Evolutionary conservation across 1,140 invertebrate genomes (phyloP), one percentile per base, ranked within the genome.

Genomic region (Zaprionus vittiger): DNA sequence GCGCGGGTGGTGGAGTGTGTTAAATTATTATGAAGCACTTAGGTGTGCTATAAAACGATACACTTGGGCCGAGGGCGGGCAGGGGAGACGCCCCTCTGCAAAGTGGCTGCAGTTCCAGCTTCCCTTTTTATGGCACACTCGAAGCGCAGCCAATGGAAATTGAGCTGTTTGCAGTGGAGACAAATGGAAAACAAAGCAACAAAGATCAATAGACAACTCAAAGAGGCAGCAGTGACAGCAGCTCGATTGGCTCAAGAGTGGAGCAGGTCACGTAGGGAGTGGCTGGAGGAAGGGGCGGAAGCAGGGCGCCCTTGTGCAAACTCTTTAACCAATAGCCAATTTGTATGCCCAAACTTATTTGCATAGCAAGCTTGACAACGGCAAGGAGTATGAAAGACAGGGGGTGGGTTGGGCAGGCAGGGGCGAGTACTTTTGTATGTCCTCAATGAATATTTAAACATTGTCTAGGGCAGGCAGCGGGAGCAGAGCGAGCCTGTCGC

Each of bases 11-110:
- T 75, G 79, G 61, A 76, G 71, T 69, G 81, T 81, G 84, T 89
- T 89, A 89, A 89, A 89, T 90, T 89, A 84, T 89, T 89, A 89
- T 89, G 81, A 89, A 89, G 84, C 84, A 89, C 84, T 89, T 87
- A 87, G 70, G 67, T 69, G 65, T 38, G 70, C 80, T 74, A 80
- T 80, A 74, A 83, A 87, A 86, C 73, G 68, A 77, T 89, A 83
- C 83, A 83, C 77, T 76, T 81, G 78, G 56, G 62, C 37, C 11
- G 37, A 38, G 37, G 12, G 11, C 12, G 9, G 34, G 34, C 12
- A 12, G 9, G 12, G 34, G 34, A 0, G 11, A 0, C 12, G 26
- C 14, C 24, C 17, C 26, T 28, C 26, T 47, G 37, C 41, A 34
- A 44, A 62, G 55, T 72, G 70, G 60, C 71, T 79, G 74, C 78